phyloP scores from a whole-genome alignment of 2,113 vertebrate genomes.

The Elephantulus edwardii region DNA sequence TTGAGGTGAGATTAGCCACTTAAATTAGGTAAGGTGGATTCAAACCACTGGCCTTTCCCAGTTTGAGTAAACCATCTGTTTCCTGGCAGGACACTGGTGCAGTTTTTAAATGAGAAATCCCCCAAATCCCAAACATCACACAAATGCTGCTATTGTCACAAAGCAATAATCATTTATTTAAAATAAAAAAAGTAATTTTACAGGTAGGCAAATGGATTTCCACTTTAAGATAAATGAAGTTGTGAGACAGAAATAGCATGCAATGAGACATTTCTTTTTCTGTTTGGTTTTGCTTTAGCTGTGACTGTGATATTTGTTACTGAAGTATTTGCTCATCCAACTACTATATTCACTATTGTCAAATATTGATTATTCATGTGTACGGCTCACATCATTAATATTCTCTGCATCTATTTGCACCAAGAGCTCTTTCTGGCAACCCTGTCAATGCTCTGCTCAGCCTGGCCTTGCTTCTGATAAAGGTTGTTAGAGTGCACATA shows the following conservation, averaged over 20 bases:
- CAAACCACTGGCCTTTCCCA: no score
- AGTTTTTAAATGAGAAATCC: neutral
- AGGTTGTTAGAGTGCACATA: neutral
- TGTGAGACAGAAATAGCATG: constrained; percentile 76
- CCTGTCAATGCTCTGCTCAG: neutral
- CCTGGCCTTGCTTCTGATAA: neutral
- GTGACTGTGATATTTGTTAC: constrained; percentile 46
- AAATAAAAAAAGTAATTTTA: constrained; percentile 55
- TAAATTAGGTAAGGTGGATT: no score
- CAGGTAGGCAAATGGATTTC: constrained; percentile 72
- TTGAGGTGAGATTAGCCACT: no score
- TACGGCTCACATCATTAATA: neutral
- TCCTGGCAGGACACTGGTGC: neutral
- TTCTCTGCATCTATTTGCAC: neutral
- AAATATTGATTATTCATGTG: neutral
- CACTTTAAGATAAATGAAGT: constrained; percentile 59
- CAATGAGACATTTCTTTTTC: constrained; percentile 71
- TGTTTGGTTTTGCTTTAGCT: constrained; percentile 35
- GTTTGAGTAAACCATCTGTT: constrained; percentile 46
- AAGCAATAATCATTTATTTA: constrained; percentile 75
- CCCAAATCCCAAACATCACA: constrained; percentile 53
- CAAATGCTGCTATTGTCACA: constrained; percentile 73
- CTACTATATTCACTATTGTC: constrained; percentile 17
- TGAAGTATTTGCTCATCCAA: constrained; percentile 60
- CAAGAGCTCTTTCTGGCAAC: neutral